Evolutionary conservation across 2,888 invertebrate species (phyloP), one percentile per base, ranked within the genome.

Genomic region (Timema cristinae): DNA sequence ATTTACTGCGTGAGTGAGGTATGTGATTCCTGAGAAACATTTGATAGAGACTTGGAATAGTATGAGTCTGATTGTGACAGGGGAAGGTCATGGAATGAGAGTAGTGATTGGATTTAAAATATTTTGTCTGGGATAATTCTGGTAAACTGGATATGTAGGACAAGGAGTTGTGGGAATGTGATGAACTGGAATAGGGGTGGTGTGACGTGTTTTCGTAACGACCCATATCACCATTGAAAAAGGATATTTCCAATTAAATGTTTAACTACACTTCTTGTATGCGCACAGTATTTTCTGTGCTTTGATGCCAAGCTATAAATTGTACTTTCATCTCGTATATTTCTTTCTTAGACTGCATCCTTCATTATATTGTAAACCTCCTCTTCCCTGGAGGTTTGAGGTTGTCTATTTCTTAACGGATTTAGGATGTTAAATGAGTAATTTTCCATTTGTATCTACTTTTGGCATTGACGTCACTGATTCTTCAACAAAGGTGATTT

Each of bases 221-320:
- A 16, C 16, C 63, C 63, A 63, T 63, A 63, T 63, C 16, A n/a
- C 7, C 63, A 9, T 5, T 32, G 63, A 63, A 63, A 63, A 63
- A 63, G 63, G 8, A 32, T 63, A 9, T 16, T 10, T 63, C 32
- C 63, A 63, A 63, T 63, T 15, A 63, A 63, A 63, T 63, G 63
- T 5, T 63, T 16, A 63, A 63, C 32, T 7, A 63, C 63, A 13
- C 63, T 15, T 63, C 48, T 63, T 63, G 63, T 63, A 16, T 63
- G 16, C 9, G 63, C 7, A 63, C 16, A 2, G 63, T 63, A 63
- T 8, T 48, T 63, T 13, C 47, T 8, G 63, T 63, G 63, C 10
- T 16, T 32, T 47, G 63, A 32, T 32, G 63, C 47, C 4, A 63
- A 32, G 11, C 48, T 10, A 63, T 32, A 8, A 47, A 32, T 63